Conservation (phyloP, 2,797 vertebrate genomes). For the Rhynchonycteris naso region DNA sequence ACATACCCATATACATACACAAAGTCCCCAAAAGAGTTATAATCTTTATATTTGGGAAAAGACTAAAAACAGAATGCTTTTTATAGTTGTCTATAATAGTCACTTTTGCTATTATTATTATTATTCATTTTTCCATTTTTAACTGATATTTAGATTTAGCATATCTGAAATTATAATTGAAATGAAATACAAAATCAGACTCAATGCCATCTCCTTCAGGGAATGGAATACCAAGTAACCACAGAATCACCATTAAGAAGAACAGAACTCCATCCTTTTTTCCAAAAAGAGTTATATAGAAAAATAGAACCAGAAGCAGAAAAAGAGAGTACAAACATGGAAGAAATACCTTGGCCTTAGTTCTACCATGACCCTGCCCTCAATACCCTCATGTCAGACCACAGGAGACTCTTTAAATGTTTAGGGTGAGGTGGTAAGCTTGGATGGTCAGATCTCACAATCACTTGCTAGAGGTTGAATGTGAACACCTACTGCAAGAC, state of each 20-base stretch:
- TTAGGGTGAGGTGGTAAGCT: no score
- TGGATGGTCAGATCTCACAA: not conserved
- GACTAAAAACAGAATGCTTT: constrained; percentile 24
- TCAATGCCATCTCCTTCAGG: constrained; percentile 8
- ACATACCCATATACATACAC: not conserved
- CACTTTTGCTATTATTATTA: constrained; percentile 14
- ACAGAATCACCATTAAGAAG: not conserved
- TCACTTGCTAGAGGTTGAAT: not conserved
- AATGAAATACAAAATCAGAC: constrained; percentile 20
- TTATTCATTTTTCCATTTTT: constrained; percentile 20
- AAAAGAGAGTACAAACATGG: not conserved
- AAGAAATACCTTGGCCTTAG: not conserved
- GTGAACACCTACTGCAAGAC: not conserved
- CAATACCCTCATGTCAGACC: not conserved
- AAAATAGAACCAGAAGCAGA: not conserved
- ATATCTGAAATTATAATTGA: constrained; percentile 33
- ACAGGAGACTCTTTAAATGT: not conserved
- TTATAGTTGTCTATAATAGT: constrained; percentile 31
- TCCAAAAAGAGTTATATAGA: not conserved
- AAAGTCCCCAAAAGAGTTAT: not conserved
- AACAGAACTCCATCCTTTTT: not conserved
- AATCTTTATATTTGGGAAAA: constrained; percentile 53
- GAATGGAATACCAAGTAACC: not conserved
- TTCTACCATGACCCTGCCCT: not conserved
- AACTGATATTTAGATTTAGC: constrained; percentile 18